Percentiles rank a stretch among this genome's conserved stretches.
These are phyloP conservation scores for Marronus borbonicus DNA, from an alignment of 2,888 invertebrate species.

Conservation along the genomic window DNA sequence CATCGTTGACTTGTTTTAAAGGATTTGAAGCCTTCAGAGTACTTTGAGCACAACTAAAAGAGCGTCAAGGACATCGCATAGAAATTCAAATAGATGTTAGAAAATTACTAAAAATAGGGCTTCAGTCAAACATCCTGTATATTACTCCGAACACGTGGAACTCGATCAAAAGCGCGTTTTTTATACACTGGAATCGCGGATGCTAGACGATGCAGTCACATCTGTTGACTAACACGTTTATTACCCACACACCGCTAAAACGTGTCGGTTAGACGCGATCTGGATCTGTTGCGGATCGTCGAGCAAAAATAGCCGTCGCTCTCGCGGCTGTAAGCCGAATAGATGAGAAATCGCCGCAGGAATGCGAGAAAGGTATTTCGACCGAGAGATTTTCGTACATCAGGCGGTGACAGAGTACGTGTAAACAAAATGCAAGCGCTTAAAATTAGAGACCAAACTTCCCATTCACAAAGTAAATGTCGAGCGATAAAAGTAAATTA, in stretches of 20 bases:
- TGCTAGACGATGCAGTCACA: not conserved
- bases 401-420: not conserved
- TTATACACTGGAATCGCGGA: not conserved
- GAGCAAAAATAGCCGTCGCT: not conserved
- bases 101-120: too few species aligned
- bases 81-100: too few species aligned
- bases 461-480: too few species aligned
- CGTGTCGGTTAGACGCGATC: conserved; percentile 6
- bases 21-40: too few species aligned
- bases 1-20: too few species aligned
- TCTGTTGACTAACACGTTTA: conserved; percentile 5
- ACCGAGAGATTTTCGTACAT: not conserved
- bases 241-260: not conserved
- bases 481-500: too few species aligned
- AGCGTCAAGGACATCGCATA: too few species aligned
- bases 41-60: too few species aligned
- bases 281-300: conserved; percentile 3
- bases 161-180: too few species aligned
- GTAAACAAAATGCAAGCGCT: not conserved
- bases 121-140: too few species aligned
- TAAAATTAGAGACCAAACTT: too few species aligned
- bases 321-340: not conserved
- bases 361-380: conserved; percentile 3
- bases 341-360: not conserved
- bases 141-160: too few species aligned